Conservation (phyloP, 2,888 invertebrate species). For the Oscheius onirici region DNA sequence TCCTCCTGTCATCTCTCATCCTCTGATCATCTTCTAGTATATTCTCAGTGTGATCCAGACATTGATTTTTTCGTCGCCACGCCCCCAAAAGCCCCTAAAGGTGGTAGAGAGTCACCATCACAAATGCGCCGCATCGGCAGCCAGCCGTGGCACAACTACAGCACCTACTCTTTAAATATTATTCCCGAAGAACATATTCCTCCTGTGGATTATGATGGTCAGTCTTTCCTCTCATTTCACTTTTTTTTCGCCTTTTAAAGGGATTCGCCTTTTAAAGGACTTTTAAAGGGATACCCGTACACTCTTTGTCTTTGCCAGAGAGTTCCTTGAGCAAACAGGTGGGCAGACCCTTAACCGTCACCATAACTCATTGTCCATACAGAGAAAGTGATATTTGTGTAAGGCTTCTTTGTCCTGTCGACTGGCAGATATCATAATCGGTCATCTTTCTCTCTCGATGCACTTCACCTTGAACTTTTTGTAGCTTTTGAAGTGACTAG, state of each 20-base stretch:
- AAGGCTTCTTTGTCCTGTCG: too few species aligned
- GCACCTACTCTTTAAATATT: conserved; percentile 63
- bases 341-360: too few species aligned
- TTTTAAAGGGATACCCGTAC: too few species aligned
- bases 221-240: neutral
- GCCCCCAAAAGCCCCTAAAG: neutral
- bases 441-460: too few species aligned
- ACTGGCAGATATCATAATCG: too few species aligned
- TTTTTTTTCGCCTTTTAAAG: neutral
- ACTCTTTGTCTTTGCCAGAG: too few species aligned
- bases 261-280: too few species aligned
- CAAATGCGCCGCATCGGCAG: conserved; percentile 27
- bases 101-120: conserved; percentile 17
- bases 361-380: too few species aligned
- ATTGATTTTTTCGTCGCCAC: neutral
- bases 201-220: conserved; percentile 52
- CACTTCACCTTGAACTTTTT: too few species aligned
- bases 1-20: conserved; percentile 5
- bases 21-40: conserved; percentile 8
- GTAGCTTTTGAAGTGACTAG: too few species aligned
- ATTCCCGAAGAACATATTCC: conserved; percentile 63
- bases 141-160: conserved; percentile 47
- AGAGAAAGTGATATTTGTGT: too few species aligned
- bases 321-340: too few species aligned
- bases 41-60: neutral